Conservation (phyloP, 2,888 invertebrate genomes). For the Tanytarsus gracilentus region DNA sequence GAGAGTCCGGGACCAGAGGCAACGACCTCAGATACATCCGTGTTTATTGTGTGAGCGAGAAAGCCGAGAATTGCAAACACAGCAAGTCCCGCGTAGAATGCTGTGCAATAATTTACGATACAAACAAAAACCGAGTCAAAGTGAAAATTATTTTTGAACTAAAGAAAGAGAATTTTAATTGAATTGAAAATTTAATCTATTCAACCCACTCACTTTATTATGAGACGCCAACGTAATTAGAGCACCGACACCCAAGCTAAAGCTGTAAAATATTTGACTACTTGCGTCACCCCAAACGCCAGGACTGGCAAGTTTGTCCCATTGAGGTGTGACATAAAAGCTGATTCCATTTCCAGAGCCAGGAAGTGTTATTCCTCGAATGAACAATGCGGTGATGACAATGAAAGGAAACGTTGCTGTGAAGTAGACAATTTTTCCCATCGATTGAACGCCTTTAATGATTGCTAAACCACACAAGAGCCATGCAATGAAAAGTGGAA, state of each 20-base stretch:
- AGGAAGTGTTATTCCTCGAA: slow-evolving; percentile 54
- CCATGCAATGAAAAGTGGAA: slow-evolving; percentile 69
- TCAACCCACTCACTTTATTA: slow-evolving; percentile 40
- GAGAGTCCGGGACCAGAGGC: slow-evolving; percentile 62
- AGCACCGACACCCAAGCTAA: slow-evolving; percentile 66
- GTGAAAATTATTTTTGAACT: slow-evolving; percentile 60
- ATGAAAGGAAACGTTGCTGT: slow-evolving; percentile 65
- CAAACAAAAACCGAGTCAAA: slow-evolving; percentile 67
- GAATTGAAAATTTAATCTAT: not conserved
- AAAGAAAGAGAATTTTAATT: not conserved
- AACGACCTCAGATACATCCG: slow-evolving; percentile 56
- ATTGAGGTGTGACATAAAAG: slow-evolving; percentile 65
- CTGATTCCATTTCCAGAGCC: slow-evolving; percentile 63
- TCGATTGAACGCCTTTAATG: slow-evolving; percentile 80
- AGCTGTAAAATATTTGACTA: slow-evolving; percentile 76
- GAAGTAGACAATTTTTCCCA: slow-evolving; percentile 76
- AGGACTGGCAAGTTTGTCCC: slow-evolving; percentile 55
- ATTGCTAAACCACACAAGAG: too few relatives aligned
- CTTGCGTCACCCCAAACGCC: slow-evolving; percentile 75
- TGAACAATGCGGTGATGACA: slow-evolving; percentile 54
- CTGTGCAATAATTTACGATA: slow-evolving; percentile 59
- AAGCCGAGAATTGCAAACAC: slow-evolving; percentile 73
- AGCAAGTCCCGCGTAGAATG: slow-evolving; percentile 68
- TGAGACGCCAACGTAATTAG: slow-evolving; percentile 70
- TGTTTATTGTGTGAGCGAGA: slow-evolving; percentile 55